Base-by-base conservation (phyloP, 1,140 invertebrate genomes). In the Aricia agestis region DNA sequence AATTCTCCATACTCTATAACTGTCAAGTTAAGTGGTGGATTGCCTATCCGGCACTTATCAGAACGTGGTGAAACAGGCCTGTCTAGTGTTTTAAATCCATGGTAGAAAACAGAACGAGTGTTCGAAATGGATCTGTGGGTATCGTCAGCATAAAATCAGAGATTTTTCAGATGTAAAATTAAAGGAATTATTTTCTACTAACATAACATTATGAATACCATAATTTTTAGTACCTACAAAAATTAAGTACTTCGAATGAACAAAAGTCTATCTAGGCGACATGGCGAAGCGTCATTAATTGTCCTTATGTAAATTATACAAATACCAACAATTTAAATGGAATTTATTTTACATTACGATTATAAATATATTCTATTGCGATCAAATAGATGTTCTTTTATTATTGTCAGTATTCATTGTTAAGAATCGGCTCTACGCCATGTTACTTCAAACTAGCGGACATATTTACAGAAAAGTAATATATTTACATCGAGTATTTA, bases 391-490 rank as follows among this genome's bases (percentile, higher is more conserved):
- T 82, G 83, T 82, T 76, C 70, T 82, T 88, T 86, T 66, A 83
- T 90, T 90, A 90, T 90, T 90, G 86, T 90, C 86, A 82, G 78
- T 73, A 77, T 81, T 83, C 74, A 79, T 83, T 80, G 76, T 82
- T 76, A 59, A 69, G 63, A 58, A 70, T 72, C 69, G 69, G 70
- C 75, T 70, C 72, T 41, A 74, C 31, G 52, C 58, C 58, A 31
- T 69, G 65, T 32, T 67, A 68, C 19, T 74, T 58, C 59, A 52
- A 70, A 68, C 42, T 74, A 66, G 81, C 82, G 74, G 78, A 77
- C 76, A 73, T 90, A 89, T 89, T 84, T 89, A 90, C 86, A 89
- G 11, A 84, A 81, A 84, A 73, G 69, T 85, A 80, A 71, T 58
- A 67, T 84, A 86, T 87, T 74, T 85, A 87, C 79, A 84, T 75